Base-by-base conservation (phyloP, 2,888 invertebrate genomes). In the Dynastes grantii region DNA sequence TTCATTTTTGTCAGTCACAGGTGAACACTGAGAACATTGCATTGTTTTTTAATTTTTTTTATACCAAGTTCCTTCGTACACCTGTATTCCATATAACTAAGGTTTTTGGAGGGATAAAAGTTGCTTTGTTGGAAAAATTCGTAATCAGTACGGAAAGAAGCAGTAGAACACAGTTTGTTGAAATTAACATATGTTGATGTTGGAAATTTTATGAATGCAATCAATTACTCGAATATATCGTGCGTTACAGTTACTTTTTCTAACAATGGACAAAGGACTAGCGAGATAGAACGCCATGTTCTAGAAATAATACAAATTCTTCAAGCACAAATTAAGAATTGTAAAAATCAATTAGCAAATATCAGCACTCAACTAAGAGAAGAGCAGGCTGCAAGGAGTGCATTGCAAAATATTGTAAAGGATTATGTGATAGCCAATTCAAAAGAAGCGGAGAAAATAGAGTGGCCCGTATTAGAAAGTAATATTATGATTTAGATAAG, bases 261-360 rank as follows among this genome's bases (percentile, higher is more conserved):
- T 49, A 77, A 76, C 9, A 45, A 71, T 58, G 75, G 70, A 29
- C 79, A 75, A 55, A 76, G 76, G 37, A 76, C 45, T 77, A 79
- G 76, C 29, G 80, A 83, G 27, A 75, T 76, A n/a, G 81, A 82
- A 53, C 81, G 80, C 78, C 81, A 81, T 70, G 63, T 83, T 55
- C 76, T 77, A 22, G 85, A 85, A 37, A 76, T 82, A 51, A 79
- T 85, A 37, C 84, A 83, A 80, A 77, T 81, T n/a, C 76, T 86
- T 51, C 82, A 83, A 77, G 82, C 82, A 65, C 83, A 83, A 81
- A 75, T 86, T 67, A 87, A 85, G 81, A 87, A 87, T 78, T 83
- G 89, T 78, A 88, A 89, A 79, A 85, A 85, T 82, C 88, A 87
- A 82, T 83, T 89, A 78, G 84, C 85, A 1, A 85, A 86, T 22